Evolutionary conservation across 2,797 vertebrate species (phyloP).

Genomic region (Natrix natrix): DNA sequence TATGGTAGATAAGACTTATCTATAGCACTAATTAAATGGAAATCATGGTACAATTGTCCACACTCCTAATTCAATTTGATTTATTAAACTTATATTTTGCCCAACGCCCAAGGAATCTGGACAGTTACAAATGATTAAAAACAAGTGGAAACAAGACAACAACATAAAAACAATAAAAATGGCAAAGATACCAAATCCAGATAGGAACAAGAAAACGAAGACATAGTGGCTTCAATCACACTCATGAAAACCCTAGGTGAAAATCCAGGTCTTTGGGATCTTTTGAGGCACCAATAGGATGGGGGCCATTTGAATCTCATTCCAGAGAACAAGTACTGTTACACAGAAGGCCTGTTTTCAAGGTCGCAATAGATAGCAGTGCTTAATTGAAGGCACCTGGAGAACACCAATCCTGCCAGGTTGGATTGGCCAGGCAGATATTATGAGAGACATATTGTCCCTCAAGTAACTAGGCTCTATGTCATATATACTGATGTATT

Average conservation of each 20-base stretch:
- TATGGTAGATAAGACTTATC: background rate
- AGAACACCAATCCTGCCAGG: background rate
- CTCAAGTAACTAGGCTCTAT: background rate
- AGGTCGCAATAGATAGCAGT: background rate
- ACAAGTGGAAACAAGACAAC: background rate
- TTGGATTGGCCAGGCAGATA: background rate
- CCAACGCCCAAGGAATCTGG: background rate
- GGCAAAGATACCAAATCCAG: background rate
- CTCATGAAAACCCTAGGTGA: background rate
- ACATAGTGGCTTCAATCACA: background rate
- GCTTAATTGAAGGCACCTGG: background rate
- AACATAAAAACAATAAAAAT: background rate
- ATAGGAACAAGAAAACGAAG: background rate
- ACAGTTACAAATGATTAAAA: background rate
- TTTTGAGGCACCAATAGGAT: background rate
- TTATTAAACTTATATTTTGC: background rate
- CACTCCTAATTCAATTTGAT: background rate
- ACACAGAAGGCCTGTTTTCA: background rate
- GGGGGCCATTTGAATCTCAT: background rate
- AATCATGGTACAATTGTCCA: background rate
- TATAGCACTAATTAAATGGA: background rate
- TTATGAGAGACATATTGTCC: background rate
- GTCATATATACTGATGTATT: background rate
- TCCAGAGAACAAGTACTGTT: background rate
- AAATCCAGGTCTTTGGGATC: background rate